phyloP scores from a whole-genome alignment of 2,888 invertebrate species.

The Aricia artaxerxes region DNA sequence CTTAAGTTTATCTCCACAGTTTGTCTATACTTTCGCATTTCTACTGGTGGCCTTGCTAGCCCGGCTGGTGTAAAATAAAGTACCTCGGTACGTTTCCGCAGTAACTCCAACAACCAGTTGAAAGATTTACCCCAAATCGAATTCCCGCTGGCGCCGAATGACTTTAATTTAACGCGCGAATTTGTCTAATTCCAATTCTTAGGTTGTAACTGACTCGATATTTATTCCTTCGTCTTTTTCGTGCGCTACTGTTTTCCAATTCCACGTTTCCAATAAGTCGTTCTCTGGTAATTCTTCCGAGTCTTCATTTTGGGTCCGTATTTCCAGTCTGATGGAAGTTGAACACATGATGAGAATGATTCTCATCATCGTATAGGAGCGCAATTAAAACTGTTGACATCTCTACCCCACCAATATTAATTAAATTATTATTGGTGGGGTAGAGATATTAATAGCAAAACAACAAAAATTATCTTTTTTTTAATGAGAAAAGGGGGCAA shows the following conservation, averaged over 20 bases:
- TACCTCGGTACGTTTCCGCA: background rate
- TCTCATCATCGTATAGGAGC: background rate
- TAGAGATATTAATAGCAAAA: too few relatives aligned
- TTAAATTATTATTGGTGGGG: too few relatives aligned
- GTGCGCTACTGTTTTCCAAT: slow-evolving; percentile 35
- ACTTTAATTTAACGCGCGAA: slow-evolving; percentile 79
- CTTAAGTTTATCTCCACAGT: too few relatives aligned
- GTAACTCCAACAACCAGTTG: slow-evolving; percentile 42
- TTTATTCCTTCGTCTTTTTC: slow-evolving; percentile 64
- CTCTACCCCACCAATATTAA: too few relatives aligned
- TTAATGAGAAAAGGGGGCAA: too few relatives aligned
- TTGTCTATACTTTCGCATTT: too few relatives aligned
- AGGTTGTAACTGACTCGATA: slow-evolving; percentile 77
- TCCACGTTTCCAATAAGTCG: slow-evolving; percentile 8
- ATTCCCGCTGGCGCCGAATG: slow-evolving; percentile 67
- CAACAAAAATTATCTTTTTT: too few relatives aligned
- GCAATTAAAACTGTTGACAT: too few relatives aligned
- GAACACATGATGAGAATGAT: background rate
- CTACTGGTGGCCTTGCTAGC: too few relatives aligned
- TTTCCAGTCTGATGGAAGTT: background rate
- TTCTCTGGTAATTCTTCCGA: background rate
- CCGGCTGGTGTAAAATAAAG: background rate
- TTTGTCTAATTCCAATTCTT: slow-evolving; percentile 79
- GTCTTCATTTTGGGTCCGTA: background rate
- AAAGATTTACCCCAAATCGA: slow-evolving; percentile 76